A percentile compares a stretch with the other conserved stretches of the same genome.
Conservation (phyloP, 2,888 invertebrate species). For the Iphiclides podalirius region DNA sequence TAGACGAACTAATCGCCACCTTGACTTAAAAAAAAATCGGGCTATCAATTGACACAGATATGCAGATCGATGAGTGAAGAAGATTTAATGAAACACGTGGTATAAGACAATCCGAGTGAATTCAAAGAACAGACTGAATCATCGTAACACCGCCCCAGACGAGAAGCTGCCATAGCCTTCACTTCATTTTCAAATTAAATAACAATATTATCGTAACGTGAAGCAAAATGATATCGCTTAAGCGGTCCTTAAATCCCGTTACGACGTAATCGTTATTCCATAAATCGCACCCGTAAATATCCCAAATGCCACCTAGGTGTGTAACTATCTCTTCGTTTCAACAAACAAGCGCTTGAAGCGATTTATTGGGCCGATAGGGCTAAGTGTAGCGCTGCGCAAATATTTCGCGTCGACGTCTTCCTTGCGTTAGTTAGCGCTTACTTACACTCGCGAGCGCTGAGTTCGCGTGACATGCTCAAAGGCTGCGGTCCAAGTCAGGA, state of each 20-base stretch:
- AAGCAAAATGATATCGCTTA: not conserved
- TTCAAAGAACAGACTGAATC: too few relatives aligned
- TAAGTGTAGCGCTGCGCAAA: slow-evolving; percentile 64
- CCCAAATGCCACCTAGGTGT: slow-evolving; percentile 24
- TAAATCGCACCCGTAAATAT: slow-evolving; percentile 1
- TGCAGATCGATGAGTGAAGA: too few relatives aligned
- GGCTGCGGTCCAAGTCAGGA: slow-evolving; percentile 21
- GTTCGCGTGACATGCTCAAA: slow-evolving; percentile 41
- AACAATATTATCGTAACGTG: not conserved
- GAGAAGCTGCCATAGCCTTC: too few relatives aligned
- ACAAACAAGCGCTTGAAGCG: slow-evolving; percentile 39
- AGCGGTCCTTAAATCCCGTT: not conserved
- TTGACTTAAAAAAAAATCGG: too few relatives aligned
- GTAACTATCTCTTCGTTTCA: slow-evolving; percentile 27
- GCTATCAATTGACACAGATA: too few relatives aligned
- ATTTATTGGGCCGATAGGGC: slow-evolving; percentile 41
- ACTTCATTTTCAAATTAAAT: too few relatives aligned
- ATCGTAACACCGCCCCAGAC: too few relatives aligned
- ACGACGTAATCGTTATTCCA: not conserved
- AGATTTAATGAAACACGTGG: too few relatives aligned
- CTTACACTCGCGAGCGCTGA: slow-evolving; percentile 43
- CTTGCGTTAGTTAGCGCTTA: slow-evolving; percentile 69
- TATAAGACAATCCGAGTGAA: too few relatives aligned
- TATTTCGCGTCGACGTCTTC: slow-evolving; percentile 60
- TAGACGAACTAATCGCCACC: too few relatives aligned